Evolutionary conservation across 2,113 vertebrate species (phyloP).

Genomic region (Lepisosteus osseus): DNA sequence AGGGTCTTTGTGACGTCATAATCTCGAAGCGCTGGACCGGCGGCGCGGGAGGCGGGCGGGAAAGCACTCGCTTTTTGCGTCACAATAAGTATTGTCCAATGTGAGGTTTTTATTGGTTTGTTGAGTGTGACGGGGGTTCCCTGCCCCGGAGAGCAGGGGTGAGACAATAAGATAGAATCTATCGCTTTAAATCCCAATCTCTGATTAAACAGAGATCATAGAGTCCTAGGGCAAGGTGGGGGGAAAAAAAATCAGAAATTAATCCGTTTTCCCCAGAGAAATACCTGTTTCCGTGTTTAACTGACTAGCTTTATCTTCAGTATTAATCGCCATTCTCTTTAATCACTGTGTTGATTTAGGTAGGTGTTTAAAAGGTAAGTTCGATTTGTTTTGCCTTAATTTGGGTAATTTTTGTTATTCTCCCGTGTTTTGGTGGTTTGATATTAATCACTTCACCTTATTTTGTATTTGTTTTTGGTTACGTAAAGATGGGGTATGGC

Average conservation of each 20-base stretch:
- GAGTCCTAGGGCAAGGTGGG: slow-evolving; percentile 33
- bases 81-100: slow-evolving; percentile 26
- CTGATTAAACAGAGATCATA: slow-evolving; percentile 55
- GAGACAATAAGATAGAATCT: slow-evolving; percentile 62
- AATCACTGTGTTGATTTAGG: slow-evolving; percentile 53
- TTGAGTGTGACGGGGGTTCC: slow-evolving; percentile 50
- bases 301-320: slow-evolving; percentile 16
- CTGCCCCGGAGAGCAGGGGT: slow-evolving; percentile 58
- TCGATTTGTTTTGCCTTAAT: slow-evolving; percentile 24
- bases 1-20: too few relatives aligned
- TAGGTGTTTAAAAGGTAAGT: slow-evolving; percentile 66
- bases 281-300: slow-evolving; percentile 22
- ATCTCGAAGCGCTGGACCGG: too few relatives aligned
- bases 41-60: slow-evolving; percentile 1
- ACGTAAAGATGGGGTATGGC: slow-evolving; percentile 57
- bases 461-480: slow-evolving; percentile 11
- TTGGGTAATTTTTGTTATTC: slow-evolving; percentile 6
- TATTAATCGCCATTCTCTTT: slow-evolving; percentile 39
- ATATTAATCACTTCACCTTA: slow-evolving; percentile 3
- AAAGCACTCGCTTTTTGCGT: slow-evolving; percentile 29
- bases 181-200: slow-evolving; percentile 63
- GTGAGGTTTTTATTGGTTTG: slow-evolving; percentile 55
- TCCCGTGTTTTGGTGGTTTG: slow-evolving; percentile 29
- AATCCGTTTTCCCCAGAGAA: slow-evolving; percentile 10
- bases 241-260: slow-evolving; percentile 27